Evolutionary conservation across 2,113 vertebrate species (phyloP), one percentile per base, ranked within the genome.

Genomic region (Pycnonotus jocosus): DNA sequence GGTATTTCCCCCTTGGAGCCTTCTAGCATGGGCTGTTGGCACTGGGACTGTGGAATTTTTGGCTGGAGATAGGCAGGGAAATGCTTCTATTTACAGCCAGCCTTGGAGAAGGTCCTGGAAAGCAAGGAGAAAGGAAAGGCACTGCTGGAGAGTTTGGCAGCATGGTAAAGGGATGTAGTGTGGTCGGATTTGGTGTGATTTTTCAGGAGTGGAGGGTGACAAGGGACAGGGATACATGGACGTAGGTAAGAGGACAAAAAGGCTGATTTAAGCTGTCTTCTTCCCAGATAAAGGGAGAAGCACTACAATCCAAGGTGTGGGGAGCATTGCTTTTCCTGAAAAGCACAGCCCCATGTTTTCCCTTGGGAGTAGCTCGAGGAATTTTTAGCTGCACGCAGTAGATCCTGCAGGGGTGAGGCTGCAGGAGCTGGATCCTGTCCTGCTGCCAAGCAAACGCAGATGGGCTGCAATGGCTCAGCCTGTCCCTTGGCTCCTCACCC

Each of bases 271-370:
- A 81, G 44, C 27, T 19, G 3, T 54, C 56, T 50, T 61, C 28
- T 57, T 50, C 33, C 53, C 0, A 0, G 27, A 5, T 21, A n/a
- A 86, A 54, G 50, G 45, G 42, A 86, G 50, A 61, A 70, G 28
- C 7, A 1, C 8, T 58, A 17, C 0, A 0, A 74, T 64, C 19
- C 0, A 1, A 78, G 81, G 51, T 1, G 0, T 0, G 1, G 47
- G 35, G 60, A 60, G 12, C 0, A 1, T 53, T 1, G 4, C 65
- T 74, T 19, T 48, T 62, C 44, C 90, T 88, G 80, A n/a, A 91
- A 95, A 91, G 82, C 71, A 53, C 1, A 1, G 60, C 68, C 50
- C 54, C 0, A 0, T 0, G 2, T 57, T 58, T 57, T 58, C 72
- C 81, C 65, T 40, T 0, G 27, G 83, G 56, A 91, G 25, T n/a